These are phyloP conservation scores for Heliangelus exortis DNA, from an alignment of 2,797 vertebrate species.

Conservation along the genomic window DNA sequence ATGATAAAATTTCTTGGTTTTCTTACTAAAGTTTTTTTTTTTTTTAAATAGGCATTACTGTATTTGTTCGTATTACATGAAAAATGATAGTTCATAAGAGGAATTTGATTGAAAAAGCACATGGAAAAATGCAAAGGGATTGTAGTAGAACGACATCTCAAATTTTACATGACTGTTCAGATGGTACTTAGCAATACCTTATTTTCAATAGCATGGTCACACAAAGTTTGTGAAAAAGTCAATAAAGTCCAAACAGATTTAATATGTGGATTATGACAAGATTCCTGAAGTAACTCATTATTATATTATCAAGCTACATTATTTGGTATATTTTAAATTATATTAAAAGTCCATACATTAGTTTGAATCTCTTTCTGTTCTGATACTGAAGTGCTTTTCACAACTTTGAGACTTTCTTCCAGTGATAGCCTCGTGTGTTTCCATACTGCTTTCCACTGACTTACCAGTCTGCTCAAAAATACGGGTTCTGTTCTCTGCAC, in stretches of 20 bases:
- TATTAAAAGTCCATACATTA: background rate
- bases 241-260: background rate
- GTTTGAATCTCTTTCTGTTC: background rate
- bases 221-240: background rate
- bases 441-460: background rate
- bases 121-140: background rate
- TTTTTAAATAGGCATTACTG: background rate
- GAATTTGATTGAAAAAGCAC: background rate
- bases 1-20: background rate
- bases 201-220: background rate
- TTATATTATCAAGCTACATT: background rate
- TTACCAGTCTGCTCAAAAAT: background rate
- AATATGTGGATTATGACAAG: background rate
- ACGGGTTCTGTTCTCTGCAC: background rate
- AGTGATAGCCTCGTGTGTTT: accelerated
- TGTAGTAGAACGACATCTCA: background rate
- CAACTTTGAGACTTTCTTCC: background rate
- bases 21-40: background rate
- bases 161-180: background rate
- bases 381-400: background rate
- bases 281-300: background rate
- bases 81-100: background rate
- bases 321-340: background rate
- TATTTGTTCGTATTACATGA: background rate
- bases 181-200: background rate